Percentiles rank a stretch among this genome's conserved stretches.
Evolutionary conservation across 2,113 vertebrate species (phyloP).

Genomic region (Nycticryphes semicollaris): DNA sequence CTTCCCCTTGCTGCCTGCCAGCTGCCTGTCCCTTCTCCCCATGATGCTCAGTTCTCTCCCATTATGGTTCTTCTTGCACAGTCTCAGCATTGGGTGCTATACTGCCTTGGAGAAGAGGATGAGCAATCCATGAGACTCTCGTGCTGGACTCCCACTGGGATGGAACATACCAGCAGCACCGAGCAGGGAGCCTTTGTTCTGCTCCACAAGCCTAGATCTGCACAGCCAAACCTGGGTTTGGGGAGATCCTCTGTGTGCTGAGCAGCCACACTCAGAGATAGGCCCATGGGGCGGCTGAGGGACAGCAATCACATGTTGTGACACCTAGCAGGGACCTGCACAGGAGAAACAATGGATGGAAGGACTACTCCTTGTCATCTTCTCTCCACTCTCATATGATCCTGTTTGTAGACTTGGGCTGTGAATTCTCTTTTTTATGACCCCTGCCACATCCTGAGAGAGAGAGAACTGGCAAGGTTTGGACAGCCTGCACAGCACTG

Average conservation of each 20-base stretch:
- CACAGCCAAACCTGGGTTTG: not conserved
- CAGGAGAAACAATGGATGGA: not conserved
- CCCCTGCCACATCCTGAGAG: not conserved
- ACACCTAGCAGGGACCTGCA: not conserved
- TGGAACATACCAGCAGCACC: accelerated
- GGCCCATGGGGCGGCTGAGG: not conserved
- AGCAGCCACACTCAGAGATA: not conserved
- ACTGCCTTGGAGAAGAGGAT: not conserved
- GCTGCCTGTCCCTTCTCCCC: not conserved
- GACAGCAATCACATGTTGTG: not conserved
- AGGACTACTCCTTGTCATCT: not conserved
- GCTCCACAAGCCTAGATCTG: not conserved
- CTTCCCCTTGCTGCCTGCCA: not conserved
- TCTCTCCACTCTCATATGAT: not conserved
- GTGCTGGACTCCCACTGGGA: not conserved
- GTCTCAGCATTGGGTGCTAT: not conserved
- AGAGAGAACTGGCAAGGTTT: not conserved
- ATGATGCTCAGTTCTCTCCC: not conserved
- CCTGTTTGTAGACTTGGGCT: not conserved
- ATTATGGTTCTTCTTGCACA: not conserved
- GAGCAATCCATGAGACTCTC: not conserved
- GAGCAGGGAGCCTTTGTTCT: not conserved
- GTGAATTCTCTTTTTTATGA: not conserved
- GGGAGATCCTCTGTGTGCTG: not conserved
- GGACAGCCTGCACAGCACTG: not conserved